Percentiles rank a stretch among this genome's conserved stretches.
phyloP scores from a whole-genome alignment of 2,797 vertebrate species.

The Sebastes itinus region DNA sequence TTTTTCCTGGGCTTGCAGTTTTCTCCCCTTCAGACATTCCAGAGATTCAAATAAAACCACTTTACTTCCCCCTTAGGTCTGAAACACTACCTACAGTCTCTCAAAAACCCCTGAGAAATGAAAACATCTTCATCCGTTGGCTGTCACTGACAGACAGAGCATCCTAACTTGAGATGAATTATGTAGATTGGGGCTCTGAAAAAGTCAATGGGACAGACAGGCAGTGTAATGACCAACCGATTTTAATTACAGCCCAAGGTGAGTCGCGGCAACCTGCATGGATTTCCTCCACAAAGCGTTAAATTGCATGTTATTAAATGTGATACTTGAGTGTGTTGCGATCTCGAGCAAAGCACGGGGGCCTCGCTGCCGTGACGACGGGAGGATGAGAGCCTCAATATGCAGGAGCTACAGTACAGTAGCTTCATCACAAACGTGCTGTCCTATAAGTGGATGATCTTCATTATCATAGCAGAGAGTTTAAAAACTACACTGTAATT shows the following conservation, averaged over 20 bases:
- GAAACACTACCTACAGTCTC: neutral
- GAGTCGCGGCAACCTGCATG: constrained; percentile 23
- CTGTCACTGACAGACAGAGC: neutral
- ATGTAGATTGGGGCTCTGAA: constrained; percentile 26
- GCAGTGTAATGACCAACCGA: constrained; percentile 15
- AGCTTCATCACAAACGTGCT: neutral
- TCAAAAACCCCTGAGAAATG: neutral
- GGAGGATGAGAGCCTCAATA: neutral
- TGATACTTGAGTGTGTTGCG: constrained; percentile 19
- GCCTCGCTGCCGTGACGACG: neutral
- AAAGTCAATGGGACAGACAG: constrained; percentile 31
- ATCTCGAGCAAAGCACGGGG: constrained; percentile 10
- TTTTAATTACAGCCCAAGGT: constrained; percentile 59
- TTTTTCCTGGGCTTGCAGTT: constrained; percentile 1
- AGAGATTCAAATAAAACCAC: constrained; percentile 7
- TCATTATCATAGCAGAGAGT: constrained; percentile 23
- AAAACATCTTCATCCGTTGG: neutral
- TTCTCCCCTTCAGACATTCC: neutral
- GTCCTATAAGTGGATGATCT: constrained; percentile 11
- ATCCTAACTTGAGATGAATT: constrained; percentile 17
- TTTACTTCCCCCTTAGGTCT: neutral
- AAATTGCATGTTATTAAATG: constrained; percentile 56
- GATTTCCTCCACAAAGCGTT: constrained; percentile 44
- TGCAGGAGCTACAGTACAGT: neutral
- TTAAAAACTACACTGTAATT: constrained; percentile 31